phyloP scores from a whole-genome alignment of 2,888 invertebrate genomes.

The Anthophora plumipes region DNA sequence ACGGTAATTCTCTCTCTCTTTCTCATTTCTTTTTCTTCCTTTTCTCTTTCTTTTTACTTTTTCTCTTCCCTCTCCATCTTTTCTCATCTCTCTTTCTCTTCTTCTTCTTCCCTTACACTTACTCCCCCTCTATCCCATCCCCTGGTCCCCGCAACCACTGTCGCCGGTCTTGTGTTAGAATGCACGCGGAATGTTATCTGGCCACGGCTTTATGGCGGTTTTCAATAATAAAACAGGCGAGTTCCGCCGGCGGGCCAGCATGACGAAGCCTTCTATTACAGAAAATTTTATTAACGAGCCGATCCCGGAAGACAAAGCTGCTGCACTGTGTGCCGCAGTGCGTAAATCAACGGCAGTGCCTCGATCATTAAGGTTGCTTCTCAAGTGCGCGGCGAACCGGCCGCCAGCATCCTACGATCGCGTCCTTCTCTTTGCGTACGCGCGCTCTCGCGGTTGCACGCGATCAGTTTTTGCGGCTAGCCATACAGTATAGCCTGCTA shows the following conservation, averaged over 20 bases:
- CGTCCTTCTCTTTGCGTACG: constrained; percentile 35
- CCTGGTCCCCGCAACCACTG: constrained; percentile 8
- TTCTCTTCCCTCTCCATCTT: too few relatives aligned
- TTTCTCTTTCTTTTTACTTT: too few relatives aligned
- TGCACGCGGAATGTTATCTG: constrained; percentile 58
- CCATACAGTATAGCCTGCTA: constrained; percentile 3
- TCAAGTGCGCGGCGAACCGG: constrained; percentile 20
- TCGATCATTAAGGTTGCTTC: constrained; percentile 66
- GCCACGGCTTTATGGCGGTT: constrained; percentile 69
- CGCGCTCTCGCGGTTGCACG: constrained; percentile 22
- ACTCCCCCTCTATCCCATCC: background rate
- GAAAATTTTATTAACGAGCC: constrained; percentile 76
- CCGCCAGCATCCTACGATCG: constrained; percentile 24
- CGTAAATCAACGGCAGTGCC: constrained; percentile 69
- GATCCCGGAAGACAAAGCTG: constrained; percentile 77
- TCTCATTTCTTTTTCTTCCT: too few relatives aligned
- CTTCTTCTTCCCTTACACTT: too few relatives aligned
- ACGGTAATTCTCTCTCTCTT: too few relatives aligned
- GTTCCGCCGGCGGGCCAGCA: constrained; percentile 49
- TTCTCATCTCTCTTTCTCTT: too few relatives aligned
- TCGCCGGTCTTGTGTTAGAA: constrained; percentile 42
- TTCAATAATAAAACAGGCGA: constrained; percentile 71
- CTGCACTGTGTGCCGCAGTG: constrained; percentile 56
- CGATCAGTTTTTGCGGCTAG: constrained; percentile 41
- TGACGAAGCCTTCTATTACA: constrained; percentile 67